Evolutionary conservation across 2,888 invertebrate genomes (phyloP), one percentile per base, ranked within the genome.

Genomic region (Hypselothyrea guttata): DNA sequence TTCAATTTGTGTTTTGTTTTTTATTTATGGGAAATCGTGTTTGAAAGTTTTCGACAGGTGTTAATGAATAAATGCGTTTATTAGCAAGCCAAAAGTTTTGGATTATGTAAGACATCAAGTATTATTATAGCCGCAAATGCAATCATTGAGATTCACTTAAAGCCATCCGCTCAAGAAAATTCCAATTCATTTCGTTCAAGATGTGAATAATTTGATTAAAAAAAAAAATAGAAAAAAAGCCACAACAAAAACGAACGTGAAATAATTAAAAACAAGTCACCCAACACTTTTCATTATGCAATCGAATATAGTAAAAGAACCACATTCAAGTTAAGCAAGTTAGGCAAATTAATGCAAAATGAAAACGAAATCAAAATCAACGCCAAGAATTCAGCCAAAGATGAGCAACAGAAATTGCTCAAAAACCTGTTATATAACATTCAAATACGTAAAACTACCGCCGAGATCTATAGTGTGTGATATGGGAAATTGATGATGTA

Each of bases 241-340:
- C n/a, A n/a, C n/a, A n/a, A n/a, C n/a, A n/a, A n/a, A n/a, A n/a
- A n/a, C n/a, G n/a, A n/a, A n/a, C n/a, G n/a, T n/a, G n/a, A n/a
- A n/a, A n/a, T n/a, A 31, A 31, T 5, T n/a, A 5, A 22, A 22
- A 22, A 22, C 22, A 5, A 22, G 22, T 22, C 22, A 22, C 22
- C 3, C 22, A 22, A 22, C 22, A 22, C 22, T 40, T 37, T 28
- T 51, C 56, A 72, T 73, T 73, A 73, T 65, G 74, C 77, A 73
- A 62, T 41, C 60, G 13, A 34, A 11, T 4, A 22, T 13, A 28
- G 3, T 33, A 2, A 15, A 38, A 38, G 38, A 31, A 58, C 30
- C 45, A 41, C 9, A 35, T 34, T 18, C 13, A 28, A 40, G 44
- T 60, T 49, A 7, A 44, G 38, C 42, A 12, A 42, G 49, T 28